Evolutionary conservation across 2,797 vertebrate genomes (phyloP), one percentile per base, ranked within the genome.

Genomic region (Coregonus sp.): DNA sequence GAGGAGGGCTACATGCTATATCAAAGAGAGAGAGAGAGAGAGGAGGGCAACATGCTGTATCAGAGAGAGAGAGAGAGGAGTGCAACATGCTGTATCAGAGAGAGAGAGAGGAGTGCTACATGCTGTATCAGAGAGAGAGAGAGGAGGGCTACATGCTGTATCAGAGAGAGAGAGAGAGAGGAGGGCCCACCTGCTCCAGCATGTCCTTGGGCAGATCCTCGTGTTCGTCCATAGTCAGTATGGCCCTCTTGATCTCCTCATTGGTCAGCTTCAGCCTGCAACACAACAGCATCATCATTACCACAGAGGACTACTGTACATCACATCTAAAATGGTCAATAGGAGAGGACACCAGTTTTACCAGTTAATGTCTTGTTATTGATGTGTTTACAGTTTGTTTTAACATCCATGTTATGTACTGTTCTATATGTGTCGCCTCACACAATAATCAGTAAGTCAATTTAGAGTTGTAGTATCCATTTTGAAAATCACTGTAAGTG

Each of bases 171-270:
- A 40, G 14, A 6, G 15, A 4, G 5, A n/a, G 67, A 3, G 16
- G 74, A 47, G 1, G 35, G 37, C 50, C n/a, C 83, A 99, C 98
- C 97, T 99, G 98, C 88, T 99, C 98, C 89, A 99, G 89, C 98
- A 99, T 99, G 90, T 99, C 98, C 88, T 98, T 99, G 0, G 98
- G 97, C 70, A 99, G 95, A 87, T 99, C 98, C 86, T 99, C 98
- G 80, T 99, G 98, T 78, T 99, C 98, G 0, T 99, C 98, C 98
- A 99, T 99, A 0, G 97, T 97, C 81, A 99, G 88, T 90, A 99
- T 99, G 0, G 98, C 98, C 85, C 96, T 95, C 88, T 98, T 99
- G 82, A 99, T 99, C 92, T 99, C 98, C 78, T 97, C 98, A 0
- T 99, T 99, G 0, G 97, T 97, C 78, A 99, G 94, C 85, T 98